Base-by-base conservation (phyloP, 2,113 vertebrate genomes). In the Reinhardtius hippoglossoides region DNA sequence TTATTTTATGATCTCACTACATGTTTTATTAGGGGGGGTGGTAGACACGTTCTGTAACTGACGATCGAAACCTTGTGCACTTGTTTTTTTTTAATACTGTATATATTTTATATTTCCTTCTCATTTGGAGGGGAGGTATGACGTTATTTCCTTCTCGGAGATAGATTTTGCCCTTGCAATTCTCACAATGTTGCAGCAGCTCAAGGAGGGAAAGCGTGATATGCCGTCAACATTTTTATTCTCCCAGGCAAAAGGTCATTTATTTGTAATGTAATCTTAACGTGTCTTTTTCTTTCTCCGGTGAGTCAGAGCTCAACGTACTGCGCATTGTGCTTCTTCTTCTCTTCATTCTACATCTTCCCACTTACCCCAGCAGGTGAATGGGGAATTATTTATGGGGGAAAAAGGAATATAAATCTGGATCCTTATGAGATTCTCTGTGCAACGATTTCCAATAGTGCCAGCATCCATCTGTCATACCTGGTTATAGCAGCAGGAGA, bases 361-460 rank as follows among this genome's bases (percentile, higher is more conserved):
- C 76, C 65, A 70, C 71, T 86, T 85, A 69, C 65, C 66, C 69
- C 67, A 57, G 71, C 71, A 71, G 82, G 70, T 81, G 67, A 81
- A 90, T 68, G 35, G 68, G 67, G 82, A 83, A 84, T 88, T 80
- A 91, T 91, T 87, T 87, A 76, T 82, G n/a, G 24, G 69, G 31
- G 24, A 46, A 7, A 70, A 37, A 8, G 3, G 67, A 69, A 77
- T 89, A 89, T 91, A 89, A 89, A 90, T 90, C 81, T 83, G 52
- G 54, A 81, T 71, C 68, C 83, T 84, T 87, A 90, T 92, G 87
- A 87, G 90, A 89, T 88, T 93, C 89, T 88, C 69, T 83, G 82
- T 71, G 78, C 88, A 94, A 91, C 75, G 89, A 91, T 93, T 93
- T 94, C 85, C 91, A 90, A 89, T 91, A 90, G 83, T 65, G 80